Evolutionary conservation across 2,888 invertebrate species (phyloP).

Genomic region (Cylloceria caligata): DNA sequence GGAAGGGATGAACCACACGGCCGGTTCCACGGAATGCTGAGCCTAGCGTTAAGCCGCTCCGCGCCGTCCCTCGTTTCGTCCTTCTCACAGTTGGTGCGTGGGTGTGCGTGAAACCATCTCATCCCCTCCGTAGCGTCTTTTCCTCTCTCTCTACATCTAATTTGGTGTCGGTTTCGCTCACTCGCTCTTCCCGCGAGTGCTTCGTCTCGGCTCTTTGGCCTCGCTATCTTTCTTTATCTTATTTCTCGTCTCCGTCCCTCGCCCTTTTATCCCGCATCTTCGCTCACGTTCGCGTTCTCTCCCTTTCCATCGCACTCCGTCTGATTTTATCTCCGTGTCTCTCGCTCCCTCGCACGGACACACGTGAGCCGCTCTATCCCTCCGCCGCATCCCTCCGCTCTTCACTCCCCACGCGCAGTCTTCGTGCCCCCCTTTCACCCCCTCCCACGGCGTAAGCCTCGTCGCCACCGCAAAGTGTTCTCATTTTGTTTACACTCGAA

Average conservation of each 20-base stretch:
- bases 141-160: slow-evolving; percentile 58
- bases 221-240: slow-evolving; percentile 60
- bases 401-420: slow-evolving; percentile 42
- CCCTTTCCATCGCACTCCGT: slow-evolving; percentile 5
- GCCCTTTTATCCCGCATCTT: slow-evolving; percentile 32
- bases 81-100: slow-evolving; percentile 47
- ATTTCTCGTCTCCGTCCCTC: slow-evolving; percentile 47
- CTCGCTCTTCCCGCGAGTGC: slow-evolving; percentile 38
- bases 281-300: slow-evolving; percentile 17
- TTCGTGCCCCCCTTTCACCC: slow-evolving; percentile 31
- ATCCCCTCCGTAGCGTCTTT: slow-evolving; percentile 23
- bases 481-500: slow-evolving; percentile 74
- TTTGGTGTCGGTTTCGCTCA: slow-evolving; percentile 55
- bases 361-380: slow-evolving; percentile 30
- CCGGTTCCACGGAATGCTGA: slow-evolving; percentile 76
- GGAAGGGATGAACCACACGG: slow-evolving; percentile 72
- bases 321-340: slow-evolving; percentile 60
- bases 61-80: slow-evolving; percentile 22
- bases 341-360: slow-evolving; percentile 21
- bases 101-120: slow-evolving; percentile 40
- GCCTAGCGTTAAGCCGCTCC: slow-evolving; percentile 70
- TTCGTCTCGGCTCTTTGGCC: slow-evolving; percentile 48
- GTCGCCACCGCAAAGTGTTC: slow-evolving; percentile 69
- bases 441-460: slow-evolving; percentile 38
- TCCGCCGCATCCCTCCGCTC: slow-evolving; percentile 51